Evolutionary conservation across 1,140 invertebrate species (phyloP).

Genomic region (Rhynchophorus ferrugineus): DNA sequence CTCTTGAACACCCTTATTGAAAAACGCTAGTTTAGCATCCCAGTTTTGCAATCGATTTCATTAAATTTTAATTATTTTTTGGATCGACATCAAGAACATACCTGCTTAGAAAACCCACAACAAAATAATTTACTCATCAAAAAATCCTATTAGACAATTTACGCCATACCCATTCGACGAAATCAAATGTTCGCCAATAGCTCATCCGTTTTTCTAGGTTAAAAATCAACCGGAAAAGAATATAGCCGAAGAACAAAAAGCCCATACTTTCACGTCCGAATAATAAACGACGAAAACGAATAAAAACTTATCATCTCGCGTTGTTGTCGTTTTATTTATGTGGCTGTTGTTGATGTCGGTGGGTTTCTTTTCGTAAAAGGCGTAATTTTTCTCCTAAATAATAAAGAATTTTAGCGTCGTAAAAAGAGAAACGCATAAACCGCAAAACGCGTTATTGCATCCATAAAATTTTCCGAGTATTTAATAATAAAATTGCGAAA

Average conservation of each 20-base stretch:
- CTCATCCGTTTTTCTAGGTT: neutral
- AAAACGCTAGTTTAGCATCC: no score
- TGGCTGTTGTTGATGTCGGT: neutral
- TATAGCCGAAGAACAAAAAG: neutral
- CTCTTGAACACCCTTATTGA: no score
- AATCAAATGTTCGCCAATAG: no score
- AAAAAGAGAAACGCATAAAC: neutral
- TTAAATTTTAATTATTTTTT: no score
- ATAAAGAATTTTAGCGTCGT: neutral
- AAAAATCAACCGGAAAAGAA: neutral
- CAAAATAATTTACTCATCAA: no score
- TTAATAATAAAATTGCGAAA: neutral
- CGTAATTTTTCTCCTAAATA: neutral
- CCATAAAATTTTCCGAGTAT: neutral
- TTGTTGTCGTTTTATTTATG: neutral
- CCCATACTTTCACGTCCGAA: neutral
- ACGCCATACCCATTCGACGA: no score
- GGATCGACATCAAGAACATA: no score
- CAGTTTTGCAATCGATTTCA: no score
- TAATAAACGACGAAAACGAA: neutral
- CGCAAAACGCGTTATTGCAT: neutral
- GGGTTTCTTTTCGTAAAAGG: neutral
- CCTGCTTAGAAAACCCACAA: no score
- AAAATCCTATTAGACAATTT: no score
- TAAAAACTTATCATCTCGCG: neutral